Base-by-base conservation (phyloP, 2,113 vertebrate species). In the Uria aalge region DNA sequence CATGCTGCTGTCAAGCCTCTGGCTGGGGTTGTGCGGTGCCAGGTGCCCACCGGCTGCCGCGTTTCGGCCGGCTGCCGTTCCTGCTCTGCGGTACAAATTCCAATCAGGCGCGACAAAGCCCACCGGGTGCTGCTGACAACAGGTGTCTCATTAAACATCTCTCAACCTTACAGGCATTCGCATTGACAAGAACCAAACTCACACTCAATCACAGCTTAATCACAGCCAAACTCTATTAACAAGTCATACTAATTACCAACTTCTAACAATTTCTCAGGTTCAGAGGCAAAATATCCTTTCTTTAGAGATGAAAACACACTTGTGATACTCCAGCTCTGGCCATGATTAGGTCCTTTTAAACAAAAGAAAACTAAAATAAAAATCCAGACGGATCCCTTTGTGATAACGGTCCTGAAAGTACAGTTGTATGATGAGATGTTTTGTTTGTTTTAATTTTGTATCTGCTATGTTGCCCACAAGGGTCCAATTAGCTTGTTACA, bases 141-240 rank as follows among this genome's bases (percentile, higher is more conserved):
- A 98, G 98, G 98, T 98, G 97, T 95, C 98, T 98, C 98, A 97
- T 98, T 98, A 98, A 98, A 97, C 97, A 96, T 91, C 96, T 95
- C 97, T 96, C 96, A 90, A 96, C 97, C 98, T 98, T 97, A 95
- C 95, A 96, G 97, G 98, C 96, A 96, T 96, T 91, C 96, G 6
- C 96, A 90, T 90, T 94, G 97, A 97, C 98, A 98, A 97, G 96
- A 97, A 97, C 97, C 96, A 91, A 98, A 96, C 96, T 94, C 95
- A 41, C 96, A 96, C 97, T 98, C 97, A 92, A 96, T 98, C 96
- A 96, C 97, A 38, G 95, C 96, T 96, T 98, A 96, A 98, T 98
- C 98, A 98, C 96, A 98, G 98, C 98, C 98, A 98, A 98, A 98
- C 97, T 98, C 97, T 93, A 98, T 98, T 98, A 98, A 98, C 98